A percentile compares a stretch with the other conserved stretches of the same genome.
These are phyloP conservation scores for Hylaea fasciaria DNA, from an alignment of 2,888 invertebrate genomes.

Conservation along the genomic window DNA sequence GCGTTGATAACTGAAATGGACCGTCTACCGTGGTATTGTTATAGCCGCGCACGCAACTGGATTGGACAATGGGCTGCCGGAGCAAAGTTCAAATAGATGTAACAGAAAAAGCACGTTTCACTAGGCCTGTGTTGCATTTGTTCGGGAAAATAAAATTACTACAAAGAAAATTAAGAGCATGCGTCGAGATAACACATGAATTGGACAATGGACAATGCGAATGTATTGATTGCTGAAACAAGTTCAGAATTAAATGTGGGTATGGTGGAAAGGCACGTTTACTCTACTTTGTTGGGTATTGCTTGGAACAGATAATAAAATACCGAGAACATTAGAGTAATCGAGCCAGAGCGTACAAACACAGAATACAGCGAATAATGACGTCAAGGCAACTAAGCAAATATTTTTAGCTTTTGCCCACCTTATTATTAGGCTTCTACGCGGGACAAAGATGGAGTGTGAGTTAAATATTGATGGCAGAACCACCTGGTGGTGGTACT, in stretches of 20 bases:
- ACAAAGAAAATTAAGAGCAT: conserved; percentile 1
- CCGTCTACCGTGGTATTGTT: conserved; percentile 64
- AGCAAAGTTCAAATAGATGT: conserved; percentile 36
- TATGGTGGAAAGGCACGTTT: neutral
- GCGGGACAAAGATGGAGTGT: too few species aligned
- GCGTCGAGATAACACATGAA: neutral
- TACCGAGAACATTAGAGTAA: too few species aligned
- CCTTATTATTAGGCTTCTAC: too few species aligned
- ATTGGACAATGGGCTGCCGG: conserved; percentile 42
- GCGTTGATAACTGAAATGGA: conserved; percentile 71
- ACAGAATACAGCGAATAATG: too few species aligned
- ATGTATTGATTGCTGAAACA: neutral
- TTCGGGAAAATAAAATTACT: conserved; percentile 13
- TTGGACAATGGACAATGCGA: neutral
- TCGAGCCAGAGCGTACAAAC: too few species aligned
- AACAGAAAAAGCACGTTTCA: conserved; percentile 31
- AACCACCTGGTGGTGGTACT: neutral
- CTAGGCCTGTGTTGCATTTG: conserved; percentile 1
- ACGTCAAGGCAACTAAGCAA: too few species aligned
- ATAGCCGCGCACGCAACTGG: conserved; percentile 66
- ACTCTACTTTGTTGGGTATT: too few species aligned
- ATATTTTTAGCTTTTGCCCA: too few species aligned
- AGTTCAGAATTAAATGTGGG: neutral
- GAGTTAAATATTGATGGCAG: neutral
- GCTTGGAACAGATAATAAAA: too few species aligned